Base-by-base conservation (phyloP, 2,888 invertebrate species). In the Tortrix viridana region DNA sequence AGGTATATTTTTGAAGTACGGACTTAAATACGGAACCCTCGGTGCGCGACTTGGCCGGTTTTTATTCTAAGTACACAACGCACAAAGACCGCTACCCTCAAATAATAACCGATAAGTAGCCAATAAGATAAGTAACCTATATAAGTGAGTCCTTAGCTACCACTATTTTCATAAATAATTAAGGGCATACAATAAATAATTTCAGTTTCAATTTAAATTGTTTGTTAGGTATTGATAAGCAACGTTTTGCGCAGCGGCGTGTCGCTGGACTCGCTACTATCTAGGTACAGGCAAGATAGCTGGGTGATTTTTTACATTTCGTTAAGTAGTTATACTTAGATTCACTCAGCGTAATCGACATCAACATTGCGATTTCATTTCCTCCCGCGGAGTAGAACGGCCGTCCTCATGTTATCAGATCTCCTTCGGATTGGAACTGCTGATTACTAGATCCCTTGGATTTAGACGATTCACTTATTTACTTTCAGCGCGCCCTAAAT, bases 401-500 rank as follows among this genome's bases (percentile, higher is more conserved):
- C 67, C 67, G 65, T 67, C 68, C 63, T 48, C 65, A 54, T 65
- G 65, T 72, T 74, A 75, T 75, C 70, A 71, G 71, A 69, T 71
- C 70, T 67, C 68, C 63, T 66, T 70, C 66, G 68, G 74, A 75
- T 75, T 69, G 70, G 67, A 69, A 69, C 67, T 67, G 59, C 71
- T 68, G 73, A 73, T 75, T 71, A 67, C 71, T 65, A 69, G 66
- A 71, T 71, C 73, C 71, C 69, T 69, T 66, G 70, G 72, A 71
- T 74, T 73, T 73, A 69, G 72, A 71, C 71, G 67, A 69, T 60
- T 70, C 68, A 71, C 70, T 73, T 72, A 71, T 69, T 70, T 69
- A 20, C 22, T 37, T 38, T 32, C 32, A 32, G 32, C 20, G 37
- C 32, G 32, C 14, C 37, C 50, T 50, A 37, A 50, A 37, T 54